phyloP scores from a whole-genome alignment of 2,113 vertebrate genomes.

The Mohoua ochrocephala region DNA sequence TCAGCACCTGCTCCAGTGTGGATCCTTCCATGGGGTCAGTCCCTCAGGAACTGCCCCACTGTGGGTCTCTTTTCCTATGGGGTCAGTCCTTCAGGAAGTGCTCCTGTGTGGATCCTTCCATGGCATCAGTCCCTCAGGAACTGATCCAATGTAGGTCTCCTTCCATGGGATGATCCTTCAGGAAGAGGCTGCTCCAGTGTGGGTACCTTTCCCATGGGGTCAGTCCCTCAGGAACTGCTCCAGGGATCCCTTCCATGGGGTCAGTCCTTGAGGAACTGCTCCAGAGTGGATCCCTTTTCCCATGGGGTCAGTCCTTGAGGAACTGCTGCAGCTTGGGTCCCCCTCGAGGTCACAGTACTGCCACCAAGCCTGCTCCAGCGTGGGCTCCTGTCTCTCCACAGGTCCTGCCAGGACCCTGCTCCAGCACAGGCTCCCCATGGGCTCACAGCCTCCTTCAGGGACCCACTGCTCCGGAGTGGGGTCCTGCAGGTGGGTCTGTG shows the following conservation, averaged over 20 bases:
- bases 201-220: background rate
- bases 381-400: background rate
- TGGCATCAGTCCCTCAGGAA: background rate
- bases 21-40: background rate
- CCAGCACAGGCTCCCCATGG: accelerated
- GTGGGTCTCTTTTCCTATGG: background rate
- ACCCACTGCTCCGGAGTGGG: background rate
- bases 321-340: background rate
- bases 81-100: background rate
- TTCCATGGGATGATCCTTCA: background rate
- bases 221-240: background rate
- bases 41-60: background rate
- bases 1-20: background rate
- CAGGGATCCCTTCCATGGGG: background rate
- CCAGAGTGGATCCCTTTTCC: too few relatives aligned
- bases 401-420: background rate
- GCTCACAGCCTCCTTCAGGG: background rate
- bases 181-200: background rate
- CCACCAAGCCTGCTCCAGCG: background rate
- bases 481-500: too few relatives aligned
- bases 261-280: background rate
- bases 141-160: background rate
- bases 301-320: background rate
- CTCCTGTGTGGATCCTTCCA: background rate
- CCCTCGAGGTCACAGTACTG: background rate